Percentiles rank a stretch among this genome's conserved stretches.
phyloP scores from a whole-genome alignment of 2,797 vertebrate genomes.

The Rhynchonycteris naso region DNA sequence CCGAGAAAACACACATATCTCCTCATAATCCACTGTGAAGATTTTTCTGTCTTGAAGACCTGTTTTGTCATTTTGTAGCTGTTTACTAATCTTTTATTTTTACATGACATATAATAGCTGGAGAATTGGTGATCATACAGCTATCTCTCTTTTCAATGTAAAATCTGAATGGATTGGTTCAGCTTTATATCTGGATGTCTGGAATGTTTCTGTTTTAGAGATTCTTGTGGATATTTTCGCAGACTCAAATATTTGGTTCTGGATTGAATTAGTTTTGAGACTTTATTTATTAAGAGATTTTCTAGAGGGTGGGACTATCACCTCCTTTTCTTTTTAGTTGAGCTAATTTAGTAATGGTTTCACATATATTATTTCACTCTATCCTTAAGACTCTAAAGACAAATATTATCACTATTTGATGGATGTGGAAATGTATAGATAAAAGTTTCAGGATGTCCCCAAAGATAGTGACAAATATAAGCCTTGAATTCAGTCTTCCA shows the following conservation, averaged over 20 bases:
- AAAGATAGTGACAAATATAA: neutral
- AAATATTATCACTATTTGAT: neutral
- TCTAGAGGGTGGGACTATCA: neutral
- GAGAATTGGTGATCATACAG: neutral
- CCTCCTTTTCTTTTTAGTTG: neutral
- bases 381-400: neutral
- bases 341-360: neutral
- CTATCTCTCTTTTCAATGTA: neutral
- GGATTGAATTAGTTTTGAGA: neutral
- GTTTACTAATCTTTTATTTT: constrained; percentile 15
- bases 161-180: constrained; percentile 6
- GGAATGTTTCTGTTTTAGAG: neutral
- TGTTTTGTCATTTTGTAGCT: neutral
- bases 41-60: neutral
- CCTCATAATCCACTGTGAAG: neutral
- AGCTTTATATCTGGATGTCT: neutral
- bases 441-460: neutral
- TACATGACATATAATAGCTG: neutral
- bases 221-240: neutral
- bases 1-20: constrained; percentile 20
- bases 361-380: neutral
- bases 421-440: neutral
- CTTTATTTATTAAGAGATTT: neutral
- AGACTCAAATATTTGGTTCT: neutral
- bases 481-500: neutral